Conservation (phyloP, 2,797 vertebrate species). For the Pangasius larnaudii region DNA sequence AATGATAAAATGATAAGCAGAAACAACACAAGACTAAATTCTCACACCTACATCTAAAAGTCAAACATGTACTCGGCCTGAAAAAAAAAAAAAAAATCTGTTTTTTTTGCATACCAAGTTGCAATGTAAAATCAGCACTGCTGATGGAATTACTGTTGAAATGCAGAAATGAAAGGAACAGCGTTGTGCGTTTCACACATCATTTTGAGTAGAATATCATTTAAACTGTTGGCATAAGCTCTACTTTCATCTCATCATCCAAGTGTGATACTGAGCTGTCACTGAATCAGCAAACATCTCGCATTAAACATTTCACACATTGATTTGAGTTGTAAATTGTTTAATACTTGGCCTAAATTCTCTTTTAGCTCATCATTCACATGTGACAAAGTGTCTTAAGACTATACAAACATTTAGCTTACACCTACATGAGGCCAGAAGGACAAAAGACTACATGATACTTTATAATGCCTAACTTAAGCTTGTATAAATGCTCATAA, state of each 20-base stretch:
- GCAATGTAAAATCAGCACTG: neutral
- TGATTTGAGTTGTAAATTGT: neutral
- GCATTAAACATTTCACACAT: neutral
- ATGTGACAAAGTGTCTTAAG: neutral
- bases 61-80: neutral
- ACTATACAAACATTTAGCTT: neutral
- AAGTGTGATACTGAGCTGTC: constrained; percentile 2
- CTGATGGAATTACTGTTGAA: neutral
- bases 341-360: neutral
- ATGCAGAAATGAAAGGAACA: neutral
- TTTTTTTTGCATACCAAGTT: neutral
- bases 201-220: neutral
- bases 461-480: neutral
- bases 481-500: neutral
- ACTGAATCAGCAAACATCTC: neutral
- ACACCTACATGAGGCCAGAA: neutral
- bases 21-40: neutral
- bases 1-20: neutral
- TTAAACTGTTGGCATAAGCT: neutral
- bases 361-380: neutral
- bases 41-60: neutral
- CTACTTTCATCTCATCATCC: neutral
- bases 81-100: neutral
- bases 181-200: neutral
- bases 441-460: neutral